These are phyloP conservation scores for Hafferia zeledoni DNA, from an alignment of 2,797 vertebrate species.

Conservation along the genomic window DNA sequence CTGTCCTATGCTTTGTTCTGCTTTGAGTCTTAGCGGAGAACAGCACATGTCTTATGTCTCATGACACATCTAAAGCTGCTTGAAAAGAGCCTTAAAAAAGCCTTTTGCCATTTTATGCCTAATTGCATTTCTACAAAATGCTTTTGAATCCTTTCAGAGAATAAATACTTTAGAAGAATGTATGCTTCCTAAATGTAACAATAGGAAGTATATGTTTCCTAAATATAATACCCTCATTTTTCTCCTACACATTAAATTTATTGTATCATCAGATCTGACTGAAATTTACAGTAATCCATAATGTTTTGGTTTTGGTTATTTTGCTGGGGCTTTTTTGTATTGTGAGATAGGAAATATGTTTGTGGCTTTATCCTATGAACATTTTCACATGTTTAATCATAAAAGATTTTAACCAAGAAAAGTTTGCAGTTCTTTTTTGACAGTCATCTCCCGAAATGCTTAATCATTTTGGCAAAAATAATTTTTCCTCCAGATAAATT, in stretches of 20 bases:
- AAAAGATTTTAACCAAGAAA: slow-evolving; percentile 40
- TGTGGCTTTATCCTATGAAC: slow-evolving; percentile 41
- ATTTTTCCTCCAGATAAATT: slow-evolving; percentile 61
- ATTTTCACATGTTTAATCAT: slow-evolving; percentile 33
- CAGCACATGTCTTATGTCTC: neutral
- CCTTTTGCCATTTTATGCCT: neutral
- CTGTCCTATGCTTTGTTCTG: slow-evolving; percentile 17
- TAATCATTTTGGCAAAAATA: slow-evolving; percentile 72
- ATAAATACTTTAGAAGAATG: slow-evolving; percentile 24
- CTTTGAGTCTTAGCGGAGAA: neutral
- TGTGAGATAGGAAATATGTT: slow-evolving; percentile 20
- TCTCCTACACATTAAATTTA: slow-evolving; percentile 13
- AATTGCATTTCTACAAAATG: slow-evolving; percentile 41
- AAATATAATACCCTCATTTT: slow-evolving; percentile 48
- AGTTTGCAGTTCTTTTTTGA: slow-evolving; percentile 58
- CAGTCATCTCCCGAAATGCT: slow-evolving; percentile 24
- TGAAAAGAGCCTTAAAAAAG: neutral
- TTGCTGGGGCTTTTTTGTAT: neutral
- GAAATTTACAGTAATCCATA: slow-evolving; percentile 48
- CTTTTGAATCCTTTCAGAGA: slow-evolving; percentile 45
- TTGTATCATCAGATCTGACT: slow-evolving; percentile 33
- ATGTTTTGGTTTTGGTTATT: neutral
- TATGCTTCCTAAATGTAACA: slow-evolving; percentile 38
- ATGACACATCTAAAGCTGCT: neutral
- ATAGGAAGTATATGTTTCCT: slow-evolving; percentile 24